phyloP scores from a whole-genome alignment of 2,113 vertebrate species.

The Gobius niger region DNA sequence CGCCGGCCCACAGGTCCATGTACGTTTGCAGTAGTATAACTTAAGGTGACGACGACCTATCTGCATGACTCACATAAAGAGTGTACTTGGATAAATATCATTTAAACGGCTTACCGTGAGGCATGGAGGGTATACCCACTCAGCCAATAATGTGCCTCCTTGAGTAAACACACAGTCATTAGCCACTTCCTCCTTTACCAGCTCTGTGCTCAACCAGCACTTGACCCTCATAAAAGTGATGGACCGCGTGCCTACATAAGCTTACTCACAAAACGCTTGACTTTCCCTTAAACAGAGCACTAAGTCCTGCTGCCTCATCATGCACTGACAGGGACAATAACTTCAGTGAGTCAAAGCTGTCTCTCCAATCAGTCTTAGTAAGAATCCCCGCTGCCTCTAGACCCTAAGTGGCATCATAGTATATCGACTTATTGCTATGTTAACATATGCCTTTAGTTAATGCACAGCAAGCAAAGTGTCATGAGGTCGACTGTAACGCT shows the following conservation, averaged over 20 bases:
- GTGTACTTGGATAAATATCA: slow-evolving; percentile 40
- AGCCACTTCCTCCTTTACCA: slow-evolving; percentile 47
- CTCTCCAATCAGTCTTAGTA: slow-evolving; percentile 46
- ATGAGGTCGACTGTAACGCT: slow-evolving; percentile 64
- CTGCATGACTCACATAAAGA: slow-evolving; percentile 25
- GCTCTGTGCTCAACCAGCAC: slow-evolving; percentile 40
- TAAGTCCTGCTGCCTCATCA: slow-evolving; percentile 35
- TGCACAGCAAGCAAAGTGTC: slow-evolving; percentile 53
- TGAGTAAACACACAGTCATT: slow-evolving; percentile 60
- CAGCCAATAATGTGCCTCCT: slow-evolving; percentile 26
- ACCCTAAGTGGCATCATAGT: slow-evolving; percentile 41
- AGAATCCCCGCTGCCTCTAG: slow-evolving; percentile 31
- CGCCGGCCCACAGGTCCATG: background rate
- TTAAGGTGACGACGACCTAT: background rate
- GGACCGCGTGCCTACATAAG: slow-evolving; percentile 48
- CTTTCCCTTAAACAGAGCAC: slow-evolving; percentile 32
- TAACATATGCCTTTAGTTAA: slow-evolving; percentile 66
- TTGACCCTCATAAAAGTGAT: slow-evolving; percentile 69
- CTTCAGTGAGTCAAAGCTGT: slow-evolving; percentile 28
- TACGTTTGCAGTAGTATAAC: background rate
- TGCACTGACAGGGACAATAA: slow-evolving; percentile 37
- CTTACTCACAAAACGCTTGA: slow-evolving; percentile 29
- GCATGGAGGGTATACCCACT: slow-evolving; percentile 7
- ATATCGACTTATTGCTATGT: slow-evolving; percentile 31
- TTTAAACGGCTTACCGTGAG: slow-evolving; percentile 21